Evolutionary conservation across 2,113 vertebrate genomes (phyloP).

Genomic region (Myotis davidii): DNA sequence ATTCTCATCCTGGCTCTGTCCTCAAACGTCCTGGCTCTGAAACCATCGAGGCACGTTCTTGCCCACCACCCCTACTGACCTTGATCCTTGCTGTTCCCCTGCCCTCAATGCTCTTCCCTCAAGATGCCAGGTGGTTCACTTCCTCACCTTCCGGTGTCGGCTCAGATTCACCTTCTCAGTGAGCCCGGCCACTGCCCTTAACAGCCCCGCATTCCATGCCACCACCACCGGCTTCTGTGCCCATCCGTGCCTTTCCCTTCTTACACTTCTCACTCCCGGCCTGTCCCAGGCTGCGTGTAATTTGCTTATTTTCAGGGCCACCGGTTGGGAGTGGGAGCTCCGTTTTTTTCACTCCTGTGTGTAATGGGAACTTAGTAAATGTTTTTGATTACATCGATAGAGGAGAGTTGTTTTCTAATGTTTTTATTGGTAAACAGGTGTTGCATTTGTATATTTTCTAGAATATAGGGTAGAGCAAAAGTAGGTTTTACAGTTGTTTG

Average conservation of each 20-base stretch:
- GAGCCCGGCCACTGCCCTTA: background rate
- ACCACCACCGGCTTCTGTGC: background rate
- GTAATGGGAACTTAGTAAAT: background rate
- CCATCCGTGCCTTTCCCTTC: accelerated
- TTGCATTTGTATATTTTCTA: background rate
- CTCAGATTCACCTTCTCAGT: background rate
- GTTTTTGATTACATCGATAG: accelerated
- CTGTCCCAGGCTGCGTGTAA: accelerated
- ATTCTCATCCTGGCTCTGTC: background rate
- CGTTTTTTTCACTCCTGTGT: no score
- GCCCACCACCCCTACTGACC: no score
- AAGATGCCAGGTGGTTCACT: background rate
- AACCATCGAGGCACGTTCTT: accelerated
- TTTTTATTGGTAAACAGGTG: background rate
- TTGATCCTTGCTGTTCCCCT: accelerated
- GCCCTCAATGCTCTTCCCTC: background rate
- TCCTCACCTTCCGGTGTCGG: background rate
- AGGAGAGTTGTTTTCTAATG: background rate
- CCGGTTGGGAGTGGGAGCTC: background rate
- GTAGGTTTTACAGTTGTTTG: background rate
- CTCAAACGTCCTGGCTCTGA: background rate
- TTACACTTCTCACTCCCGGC: accelerated
- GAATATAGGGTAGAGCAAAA: background rate
- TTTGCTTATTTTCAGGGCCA: accelerated
- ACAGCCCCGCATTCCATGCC: no score